Evolutionary conservation across 2,888 invertebrate genomes (phyloP).

Genomic region (Ormyrus nitidulus): DNA sequence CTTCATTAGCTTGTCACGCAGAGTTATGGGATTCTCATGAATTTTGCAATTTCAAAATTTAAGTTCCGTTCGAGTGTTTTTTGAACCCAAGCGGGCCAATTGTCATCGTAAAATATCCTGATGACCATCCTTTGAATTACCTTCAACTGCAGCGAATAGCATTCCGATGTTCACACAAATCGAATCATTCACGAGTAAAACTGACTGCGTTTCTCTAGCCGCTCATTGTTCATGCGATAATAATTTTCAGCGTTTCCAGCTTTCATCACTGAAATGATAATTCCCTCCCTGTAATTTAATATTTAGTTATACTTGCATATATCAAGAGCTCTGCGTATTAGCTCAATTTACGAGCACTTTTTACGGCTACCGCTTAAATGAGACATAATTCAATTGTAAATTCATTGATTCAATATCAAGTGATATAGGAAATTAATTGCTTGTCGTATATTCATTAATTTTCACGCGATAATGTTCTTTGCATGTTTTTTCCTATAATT

Average conservation of each 20-base stretch:
- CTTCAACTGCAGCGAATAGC: constrained; percentile 38
- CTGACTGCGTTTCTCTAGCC: constrained; percentile 30
- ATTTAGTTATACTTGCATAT: constrained; percentile 28
- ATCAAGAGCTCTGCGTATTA: constrained; percentile 10
- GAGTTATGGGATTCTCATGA: background rate
- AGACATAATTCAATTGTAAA: too few relatives aligned
- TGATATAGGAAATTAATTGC: too few relatives aligned
- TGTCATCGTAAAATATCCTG: constrained; percentile 43
- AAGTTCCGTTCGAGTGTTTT: constrained; percentile 28
- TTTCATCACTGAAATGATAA: constrained; percentile 27
- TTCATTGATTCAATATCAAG: too few relatives aligned
- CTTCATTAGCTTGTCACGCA: constrained; percentile 18
- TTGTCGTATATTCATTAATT: too few relatives aligned
- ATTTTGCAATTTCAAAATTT: constrained; percentile 32
- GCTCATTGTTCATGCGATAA: constrained; percentile 36
- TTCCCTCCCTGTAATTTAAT: constrained; percentile 34
- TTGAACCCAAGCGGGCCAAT: background rate
- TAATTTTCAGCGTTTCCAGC: constrained; percentile 29
- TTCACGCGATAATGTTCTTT: too few relatives aligned
- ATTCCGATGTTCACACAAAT: constrained; percentile 47
- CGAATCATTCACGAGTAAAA: constrained; percentile 46
- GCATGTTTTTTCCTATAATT: too few relatives aligned
- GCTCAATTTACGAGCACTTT: constrained; percentile 6
- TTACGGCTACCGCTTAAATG: background rate
- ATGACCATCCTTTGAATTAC: constrained; percentile 29